Evolutionary conservation across 2,797 vertebrate genomes (phyloP), one percentile per base, ranked within the genome.

Genomic region (Syngnathus acus): DNA sequence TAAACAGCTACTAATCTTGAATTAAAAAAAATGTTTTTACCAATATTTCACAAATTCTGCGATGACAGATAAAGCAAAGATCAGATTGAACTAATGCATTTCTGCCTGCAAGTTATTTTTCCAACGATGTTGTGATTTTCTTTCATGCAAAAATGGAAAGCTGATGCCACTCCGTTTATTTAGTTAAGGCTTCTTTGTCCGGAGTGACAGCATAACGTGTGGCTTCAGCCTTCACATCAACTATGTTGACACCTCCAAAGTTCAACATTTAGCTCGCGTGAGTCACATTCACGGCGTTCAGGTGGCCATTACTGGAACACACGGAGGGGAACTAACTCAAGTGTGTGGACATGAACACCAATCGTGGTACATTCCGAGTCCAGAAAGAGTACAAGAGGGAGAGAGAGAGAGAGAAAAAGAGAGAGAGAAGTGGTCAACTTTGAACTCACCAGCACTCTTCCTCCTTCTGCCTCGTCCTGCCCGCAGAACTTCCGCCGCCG

Each of bases 401-500:
- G 38, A 40, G 14, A 45, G 7, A 67, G 72, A 61, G 57, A 45
- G 66, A 51, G 37, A 54, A 54, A 55, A 63, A 67, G 72, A 73
- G 82, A 87, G 78, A 83, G 42, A 64, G 23, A 48, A 53, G 79
- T 75, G 84, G 72, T 77, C 69, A 88, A 90, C 82, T 88, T 87
- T 78, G 74, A 82, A 93, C 90, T 92, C 73, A 93, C 91, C 90
- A 89, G 86, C 86, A 88, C 74, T 86, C 75, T 85, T 84, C 79
- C 88, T 87, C 76, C 67, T 68, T 81, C 73, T 73, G 59, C 71
- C 72, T 75, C 70, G 74, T 82, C 77, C 78, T 78, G 76, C 71
- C 74, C 72, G 42, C 65, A 64, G 16, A 78, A 58, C 14, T 37
- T 37, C 32, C 55, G 21, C 53, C 23, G 57, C 70, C 66, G 72